Conservation (phyloP, 2,888 invertebrate species). For the Cremastobaeus sp. region DNA sequence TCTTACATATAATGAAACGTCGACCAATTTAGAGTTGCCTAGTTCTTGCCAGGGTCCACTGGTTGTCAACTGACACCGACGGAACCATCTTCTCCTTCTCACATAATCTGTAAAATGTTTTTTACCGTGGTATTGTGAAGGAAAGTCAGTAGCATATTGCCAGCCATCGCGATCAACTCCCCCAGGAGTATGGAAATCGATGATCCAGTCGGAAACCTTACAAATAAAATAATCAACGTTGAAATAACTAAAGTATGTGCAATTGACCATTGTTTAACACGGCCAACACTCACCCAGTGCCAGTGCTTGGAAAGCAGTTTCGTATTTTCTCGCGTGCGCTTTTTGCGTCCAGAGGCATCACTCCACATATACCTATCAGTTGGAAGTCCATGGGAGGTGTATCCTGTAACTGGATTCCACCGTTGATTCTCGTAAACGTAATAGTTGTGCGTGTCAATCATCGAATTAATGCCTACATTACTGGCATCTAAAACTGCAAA, state of each 20-base stretch:
- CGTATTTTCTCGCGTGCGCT: constrained; percentile 90
- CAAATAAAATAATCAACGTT: constrained; percentile 10
- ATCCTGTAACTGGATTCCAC: constrained; percentile 95
- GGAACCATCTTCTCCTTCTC: constrained; percentile 89
- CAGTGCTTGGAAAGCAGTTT: constrained; percentile 91
- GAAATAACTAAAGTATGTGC: background rate
- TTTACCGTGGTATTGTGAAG: constrained; percentile 89
- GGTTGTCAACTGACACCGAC: constrained; percentile 89
- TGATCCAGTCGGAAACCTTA: constrained; percentile 91
- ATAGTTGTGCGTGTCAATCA: constrained; percentile 91
- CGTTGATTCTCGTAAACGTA: constrained; percentile 96
- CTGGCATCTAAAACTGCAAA: constrained; percentile 79
- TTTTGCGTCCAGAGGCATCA: constrained; percentile 90
- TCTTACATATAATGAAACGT: constrained; percentile 86
- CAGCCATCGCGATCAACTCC: constrained; percentile 95
- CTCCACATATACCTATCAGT: constrained; percentile 96
- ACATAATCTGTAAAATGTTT: constrained; percentile 94
- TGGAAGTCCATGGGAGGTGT: constrained; percentile 90
- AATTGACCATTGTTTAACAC: too few species aligned
- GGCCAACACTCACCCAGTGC: constrained; percentile 88
- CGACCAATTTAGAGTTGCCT: constrained; percentile 90
- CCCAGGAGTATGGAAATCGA: constrained; percentile 93
- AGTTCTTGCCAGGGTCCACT: constrained; percentile 93
- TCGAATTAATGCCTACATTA: constrained; percentile 83
- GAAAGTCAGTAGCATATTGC: constrained; percentile 97